Evolutionary conservation across 2,113 vertebrate species (phyloP).

Genomic region (Myrmecophaga tridactyla): DNA sequence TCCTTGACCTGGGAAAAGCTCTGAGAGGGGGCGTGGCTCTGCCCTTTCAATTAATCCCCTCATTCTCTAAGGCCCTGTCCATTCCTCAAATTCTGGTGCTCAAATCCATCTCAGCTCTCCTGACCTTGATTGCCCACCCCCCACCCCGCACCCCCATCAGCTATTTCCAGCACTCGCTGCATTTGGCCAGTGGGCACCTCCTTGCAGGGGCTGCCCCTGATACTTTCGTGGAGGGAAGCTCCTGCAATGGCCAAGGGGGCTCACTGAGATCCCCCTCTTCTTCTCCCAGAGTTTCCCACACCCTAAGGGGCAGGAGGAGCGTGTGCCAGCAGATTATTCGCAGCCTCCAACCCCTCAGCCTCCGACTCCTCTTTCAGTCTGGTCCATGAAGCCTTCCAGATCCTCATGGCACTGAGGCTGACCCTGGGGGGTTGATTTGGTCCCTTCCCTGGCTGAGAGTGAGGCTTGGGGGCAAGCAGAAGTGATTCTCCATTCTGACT

Average conservation of each 20-base stretch:
- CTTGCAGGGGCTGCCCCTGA: neutral
- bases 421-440: neutral
- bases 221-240: neutral
- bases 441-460: neutral
- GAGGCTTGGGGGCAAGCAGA: neutral
- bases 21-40: neutral
- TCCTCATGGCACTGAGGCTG: neutral
- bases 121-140: neutral
- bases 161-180: neutral
- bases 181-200: neutral
- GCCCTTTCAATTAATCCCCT: neutral
- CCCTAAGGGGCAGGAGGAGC: no score
- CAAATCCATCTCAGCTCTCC: no score
- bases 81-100: rapidly evolving
- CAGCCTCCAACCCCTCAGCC: neutral
- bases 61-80: neutral
- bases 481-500: neutral
- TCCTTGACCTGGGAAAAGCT: neutral
- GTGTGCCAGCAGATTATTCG: neutral
- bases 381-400: neutral
- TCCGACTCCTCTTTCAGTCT: neutral
- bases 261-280: neutral
- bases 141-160: no score
- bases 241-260: neutral
- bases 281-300: neutral